These are phyloP conservation scores for Pogonognathellus flavescens DNA, from an alignment of 1,140 invertebrate species.

Conservation along the genomic window DNA sequence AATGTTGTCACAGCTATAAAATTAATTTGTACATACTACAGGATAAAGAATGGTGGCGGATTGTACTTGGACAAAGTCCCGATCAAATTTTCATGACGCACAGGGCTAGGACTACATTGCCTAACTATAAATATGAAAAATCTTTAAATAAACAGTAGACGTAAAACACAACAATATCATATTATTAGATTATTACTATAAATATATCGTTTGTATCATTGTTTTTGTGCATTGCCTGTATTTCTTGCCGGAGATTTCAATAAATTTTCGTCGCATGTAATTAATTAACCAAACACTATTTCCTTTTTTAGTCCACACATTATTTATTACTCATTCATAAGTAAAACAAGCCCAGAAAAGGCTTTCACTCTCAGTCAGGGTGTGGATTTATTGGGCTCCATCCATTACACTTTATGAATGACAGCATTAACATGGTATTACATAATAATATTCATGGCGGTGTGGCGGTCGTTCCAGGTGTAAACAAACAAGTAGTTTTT, in stretches of 20 bases:
- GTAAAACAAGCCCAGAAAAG: too few species aligned
- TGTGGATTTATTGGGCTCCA: too few species aligned
- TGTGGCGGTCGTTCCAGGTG: too few species aligned
- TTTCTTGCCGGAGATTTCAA: constrained; percentile 23
- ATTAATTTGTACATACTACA: constrained; percentile 7
- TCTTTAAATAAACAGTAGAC: not conserved
- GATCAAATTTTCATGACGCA: constrained; percentile 43
- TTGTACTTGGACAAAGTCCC: constrained; percentile 41
- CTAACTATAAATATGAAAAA: constrained; percentile 16
- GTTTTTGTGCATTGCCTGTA: constrained; percentile 36
- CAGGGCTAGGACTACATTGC: constrained; percentile 31
- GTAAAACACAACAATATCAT: not conserved
- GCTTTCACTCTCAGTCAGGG: too few species aligned
- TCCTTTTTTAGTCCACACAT: too few species aligned
- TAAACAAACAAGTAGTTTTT: too few species aligned
- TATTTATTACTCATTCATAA: too few species aligned
- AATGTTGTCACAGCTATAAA: constrained; percentile 8
- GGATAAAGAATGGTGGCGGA: constrained; percentile 37
- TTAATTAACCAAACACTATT: too few species aligned
- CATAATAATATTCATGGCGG: too few species aligned
- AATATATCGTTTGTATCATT: constrained; percentile 26
- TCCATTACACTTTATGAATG: too few species aligned
- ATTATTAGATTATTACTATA: not conserved
- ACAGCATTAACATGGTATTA: too few species aligned
- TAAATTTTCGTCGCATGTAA: constrained; percentile 13